These are phyloP conservation scores for Cremastinae sp. DNA, from an alignment of 2,888 invertebrate genomes.

Conservation along the genomic window DNA sequence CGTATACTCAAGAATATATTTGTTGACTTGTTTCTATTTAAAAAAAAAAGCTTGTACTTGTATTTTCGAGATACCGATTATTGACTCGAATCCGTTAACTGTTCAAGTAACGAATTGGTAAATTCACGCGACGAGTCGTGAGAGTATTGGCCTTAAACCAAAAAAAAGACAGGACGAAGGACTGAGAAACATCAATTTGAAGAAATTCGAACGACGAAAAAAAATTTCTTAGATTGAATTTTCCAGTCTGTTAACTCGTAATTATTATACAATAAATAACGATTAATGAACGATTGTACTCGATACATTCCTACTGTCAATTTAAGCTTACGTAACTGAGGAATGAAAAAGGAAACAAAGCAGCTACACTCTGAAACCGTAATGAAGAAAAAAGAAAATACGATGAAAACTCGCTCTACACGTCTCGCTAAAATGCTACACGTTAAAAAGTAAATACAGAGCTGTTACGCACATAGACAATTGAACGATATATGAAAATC, in stretches of 20 bases:
- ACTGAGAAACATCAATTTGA: not conserved
- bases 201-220: too few relatives aligned
- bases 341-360: conserved; percentile 18
- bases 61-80: conserved; percentile 63
- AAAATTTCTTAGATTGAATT: too few relatives aligned
- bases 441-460: conserved; percentile 20
- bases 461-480: conserved; percentile 39
- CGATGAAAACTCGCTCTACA: not conserved
- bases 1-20: conserved; percentile 58
- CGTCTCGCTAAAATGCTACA: conserved; percentile 29
- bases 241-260: not conserved
- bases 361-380: too few relatives aligned
- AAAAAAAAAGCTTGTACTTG: conserved; percentile 66
- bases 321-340: conserved; percentile 65
- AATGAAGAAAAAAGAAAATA: conserved; percentile 7
- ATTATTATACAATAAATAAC: not conserved
- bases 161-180: not conserved
- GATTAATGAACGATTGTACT: conserved; percentile 55
- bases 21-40: conserved; percentile 64
- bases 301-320: conserved; percentile 64
- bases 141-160: conserved; percentile 53
- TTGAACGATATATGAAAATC: conserved; percentile 3
- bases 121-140: conserved; percentile 37
- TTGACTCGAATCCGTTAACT: conserved; percentile 25
- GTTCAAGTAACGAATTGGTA: not conserved